phyloP scores from a whole-genome alignment of 2,797 vertebrate species.

The Gobio occitaniae region DNA sequence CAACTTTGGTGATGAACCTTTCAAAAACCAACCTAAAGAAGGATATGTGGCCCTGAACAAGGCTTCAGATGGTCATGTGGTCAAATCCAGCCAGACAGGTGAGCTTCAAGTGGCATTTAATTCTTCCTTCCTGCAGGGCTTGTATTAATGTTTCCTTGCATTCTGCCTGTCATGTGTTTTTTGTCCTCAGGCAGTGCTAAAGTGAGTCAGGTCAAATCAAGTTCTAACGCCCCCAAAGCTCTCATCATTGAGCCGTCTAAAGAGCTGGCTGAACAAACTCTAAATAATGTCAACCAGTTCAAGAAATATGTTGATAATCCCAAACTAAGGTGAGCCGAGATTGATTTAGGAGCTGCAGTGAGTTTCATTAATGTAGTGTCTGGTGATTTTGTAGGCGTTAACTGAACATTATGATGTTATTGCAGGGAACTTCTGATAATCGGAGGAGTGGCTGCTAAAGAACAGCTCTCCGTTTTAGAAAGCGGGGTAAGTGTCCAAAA shows the following conservation, averaged over 20 bases:
- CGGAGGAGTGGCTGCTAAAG: slow-evolving; percentile 94
- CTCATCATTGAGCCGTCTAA: slow-evolving; percentile 96
- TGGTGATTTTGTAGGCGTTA: neutral
- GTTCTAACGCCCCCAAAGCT: slow-evolving; percentile 89
- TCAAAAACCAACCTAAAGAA: slow-evolving; percentile 89
- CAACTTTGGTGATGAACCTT: slow-evolving; percentile 95
- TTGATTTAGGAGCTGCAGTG: neutral
- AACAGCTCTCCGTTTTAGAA: slow-evolving; percentile 91
- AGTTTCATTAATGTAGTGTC: neutral
- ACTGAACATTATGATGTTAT: neutral
- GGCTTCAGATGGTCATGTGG: slow-evolving; percentile 81
- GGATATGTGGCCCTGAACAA: slow-evolving; percentile 87
- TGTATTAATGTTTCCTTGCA: neutral
- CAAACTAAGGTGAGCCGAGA: slow-evolving; percentile 85
- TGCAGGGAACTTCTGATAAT: slow-evolving; percentile 93
- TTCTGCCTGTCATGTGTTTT: slow-evolving; percentile 6
- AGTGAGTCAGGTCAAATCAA: slow-evolving; percentile 85
- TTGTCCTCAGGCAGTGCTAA: slow-evolving; percentile 85
- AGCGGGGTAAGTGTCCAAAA: slow-evolving; percentile 85
- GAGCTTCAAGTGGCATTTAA: slow-evolving; percentile 11
- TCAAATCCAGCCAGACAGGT: slow-evolving; percentile 92
- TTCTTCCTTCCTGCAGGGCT: neutral
- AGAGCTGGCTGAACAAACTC: slow-evolving; percentile 95
- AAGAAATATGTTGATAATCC: slow-evolving; percentile 93
- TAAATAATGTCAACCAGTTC: slow-evolving; percentile 93